Conservation (phyloP, 1,140 invertebrate genomes). For the Hylaeus anthracinus region DNA sequence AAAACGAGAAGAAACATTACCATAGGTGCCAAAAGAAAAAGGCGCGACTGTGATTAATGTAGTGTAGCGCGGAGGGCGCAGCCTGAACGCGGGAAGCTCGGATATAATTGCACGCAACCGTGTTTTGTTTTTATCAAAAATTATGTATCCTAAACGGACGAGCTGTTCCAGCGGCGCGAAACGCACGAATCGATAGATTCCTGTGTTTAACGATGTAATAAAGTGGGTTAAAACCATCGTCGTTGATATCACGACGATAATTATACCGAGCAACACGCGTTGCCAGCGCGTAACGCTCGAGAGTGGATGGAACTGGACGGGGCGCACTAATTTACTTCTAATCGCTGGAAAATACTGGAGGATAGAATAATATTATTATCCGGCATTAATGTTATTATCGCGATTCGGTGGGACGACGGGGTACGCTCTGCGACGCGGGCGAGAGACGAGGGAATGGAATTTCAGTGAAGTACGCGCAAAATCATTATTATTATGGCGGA, state of each 20-base stretch:
- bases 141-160: too few relatives aligned
- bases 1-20: too few relatives aligned
- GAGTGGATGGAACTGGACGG: background rate
- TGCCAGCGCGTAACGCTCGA: constrained; percentile 19
- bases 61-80: too few relatives aligned
- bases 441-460: constrained; percentile 11
- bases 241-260: constrained; percentile 25
- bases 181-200: constrained; percentile 27
- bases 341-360: constrained; percentile 44
- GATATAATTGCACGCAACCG: too few relatives aligned
- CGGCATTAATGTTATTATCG: constrained; percentile 44
- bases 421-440: too few relatives aligned
- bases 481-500: constrained; percentile 50
- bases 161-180: background rate
- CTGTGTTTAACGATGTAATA: constrained; percentile 22
- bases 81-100: too few relatives aligned
- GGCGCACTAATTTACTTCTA: constrained; percentile 44
- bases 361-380: constrained; percentile 53
- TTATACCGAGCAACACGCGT: constrained; percentile 17
- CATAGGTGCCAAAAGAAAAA: too few relatives aligned
- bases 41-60: too few relatives aligned
- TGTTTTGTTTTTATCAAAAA: too few relatives aligned
- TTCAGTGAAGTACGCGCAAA: constrained; percentile 38
- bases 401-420: constrained; percentile 8
- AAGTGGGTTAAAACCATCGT: constrained; percentile 27